A percentile compares a stretch with the other conserved stretches of the same genome.
Evolutionary conservation across 2,888 invertebrate genomes (phyloP).

Genomic region (Macrosoma leucophasiata): DNA sequence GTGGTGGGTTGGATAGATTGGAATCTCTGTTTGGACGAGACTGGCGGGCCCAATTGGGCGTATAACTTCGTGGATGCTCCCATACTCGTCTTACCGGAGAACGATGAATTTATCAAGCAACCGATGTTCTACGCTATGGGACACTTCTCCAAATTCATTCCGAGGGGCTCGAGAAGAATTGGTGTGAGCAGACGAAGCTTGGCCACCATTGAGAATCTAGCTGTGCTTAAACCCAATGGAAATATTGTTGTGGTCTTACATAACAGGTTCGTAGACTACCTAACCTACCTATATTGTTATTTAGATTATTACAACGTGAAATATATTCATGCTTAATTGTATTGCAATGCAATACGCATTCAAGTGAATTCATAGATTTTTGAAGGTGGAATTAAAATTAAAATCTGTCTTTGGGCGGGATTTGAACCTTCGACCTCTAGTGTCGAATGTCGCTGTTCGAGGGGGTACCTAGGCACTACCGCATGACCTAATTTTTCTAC

Average conservation of each 20-base stretch:
- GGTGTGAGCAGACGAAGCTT: constrained; percentile 26
- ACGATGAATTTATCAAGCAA: constrained; percentile 88
- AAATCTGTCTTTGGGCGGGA: no score
- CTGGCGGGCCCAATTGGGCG: constrained; percentile 89
- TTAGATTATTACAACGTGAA: no score
- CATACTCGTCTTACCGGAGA: constrained; percentile 54
- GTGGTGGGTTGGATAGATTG: constrained; percentile 91
- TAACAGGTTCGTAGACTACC: constrained; percentile 55
- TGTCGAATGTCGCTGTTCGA: no score
- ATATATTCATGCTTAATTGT: no score
- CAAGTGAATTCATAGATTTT: no score
- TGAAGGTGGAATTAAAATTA: no score
- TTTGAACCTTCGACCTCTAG: no score
- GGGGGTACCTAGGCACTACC: no score
- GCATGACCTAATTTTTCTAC: no score
- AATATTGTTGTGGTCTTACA: constrained; percentile 50
- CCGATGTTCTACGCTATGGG: constrained; percentile 90
- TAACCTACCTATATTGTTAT: no score
- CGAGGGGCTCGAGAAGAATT: constrained; percentile 68
- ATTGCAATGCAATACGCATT: no score
- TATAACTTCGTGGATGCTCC: constrained; percentile 86
- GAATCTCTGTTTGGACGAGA: constrained; percentile 84
- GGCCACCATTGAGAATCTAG: constrained; percentile 29
- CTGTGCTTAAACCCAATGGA: constrained; percentile 43
- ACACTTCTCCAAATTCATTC: constrained; percentile 84